These are phyloP conservation scores for Escarpia spicata DNA, from an alignment of 2,888 invertebrate species.

Conservation along the genomic window DNA sequence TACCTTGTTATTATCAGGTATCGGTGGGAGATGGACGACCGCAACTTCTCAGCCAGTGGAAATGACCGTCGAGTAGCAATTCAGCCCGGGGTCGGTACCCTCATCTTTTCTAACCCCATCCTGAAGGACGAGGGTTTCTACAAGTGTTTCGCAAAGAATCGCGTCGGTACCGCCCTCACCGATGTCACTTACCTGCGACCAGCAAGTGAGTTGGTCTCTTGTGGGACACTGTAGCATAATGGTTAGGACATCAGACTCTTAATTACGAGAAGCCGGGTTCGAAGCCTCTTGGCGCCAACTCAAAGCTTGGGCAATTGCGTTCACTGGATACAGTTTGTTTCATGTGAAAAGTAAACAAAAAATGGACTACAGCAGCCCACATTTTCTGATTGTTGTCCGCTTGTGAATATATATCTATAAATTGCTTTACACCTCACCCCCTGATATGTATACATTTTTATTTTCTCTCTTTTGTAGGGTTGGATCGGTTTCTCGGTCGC, in stretches of 20 bases:
- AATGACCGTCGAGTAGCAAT: conserved; percentile 95
- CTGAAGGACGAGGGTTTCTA: conserved; percentile 94
- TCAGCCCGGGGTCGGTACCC: conserved; percentile 87
- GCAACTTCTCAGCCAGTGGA: conserved; percentile 88
- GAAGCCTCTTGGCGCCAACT: too few species aligned
- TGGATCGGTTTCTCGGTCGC: background rate
- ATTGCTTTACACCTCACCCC: too few species aligned
- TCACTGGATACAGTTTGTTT: too few species aligned
- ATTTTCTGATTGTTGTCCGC: too few species aligned
- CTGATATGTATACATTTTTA: background rate
- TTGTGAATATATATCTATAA: too few species aligned
- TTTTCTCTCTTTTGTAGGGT: background rate
- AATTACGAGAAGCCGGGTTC: background rate
- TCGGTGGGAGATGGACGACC: conserved; percentile 43
- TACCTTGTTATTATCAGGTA: conserved; percentile 34
- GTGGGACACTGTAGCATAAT: background rate
- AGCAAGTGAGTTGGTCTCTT: conserved; percentile 27
- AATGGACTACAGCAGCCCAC: too few species aligned
- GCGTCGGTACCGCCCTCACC: conserved; percentile 39
- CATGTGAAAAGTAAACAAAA: too few species aligned
- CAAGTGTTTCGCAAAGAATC: conserved; percentile 83
- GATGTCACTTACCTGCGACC: conserved; percentile 33
- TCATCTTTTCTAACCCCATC: conserved; percentile 87
- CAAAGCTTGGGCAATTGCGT: too few species aligned
- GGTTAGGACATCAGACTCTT: background rate